A percentile compares a stretch with the other conserved stretches of the same genome.
phyloP scores from a whole-genome alignment of 2,113 vertebrate species.

The Cinclus cinclus region DNA sequence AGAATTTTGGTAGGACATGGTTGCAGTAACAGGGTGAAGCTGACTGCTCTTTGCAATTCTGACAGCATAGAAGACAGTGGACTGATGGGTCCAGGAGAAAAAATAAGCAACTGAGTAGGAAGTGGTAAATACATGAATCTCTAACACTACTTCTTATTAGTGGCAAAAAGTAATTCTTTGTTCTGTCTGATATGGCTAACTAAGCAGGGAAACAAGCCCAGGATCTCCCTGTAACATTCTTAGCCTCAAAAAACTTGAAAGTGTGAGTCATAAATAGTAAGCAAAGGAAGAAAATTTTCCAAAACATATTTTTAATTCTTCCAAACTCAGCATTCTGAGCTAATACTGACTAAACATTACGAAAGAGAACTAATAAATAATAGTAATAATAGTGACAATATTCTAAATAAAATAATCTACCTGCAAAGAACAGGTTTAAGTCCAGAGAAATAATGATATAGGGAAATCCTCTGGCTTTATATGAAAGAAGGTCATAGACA shows the following conservation, averaged over 20 bases:
- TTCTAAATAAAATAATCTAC: no score
- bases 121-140: background rate
- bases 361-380: background rate
- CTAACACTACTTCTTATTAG: background rate
- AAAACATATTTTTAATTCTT: background rate
- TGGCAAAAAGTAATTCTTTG: background rate
- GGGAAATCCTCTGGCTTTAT: background rate
- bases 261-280: background rate
- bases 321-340: background rate
- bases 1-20: fast-evolving
- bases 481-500: background rate
- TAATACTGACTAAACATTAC: background rate
- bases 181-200: background rate
- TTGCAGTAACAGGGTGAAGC: background rate
- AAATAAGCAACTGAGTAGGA: background rate
- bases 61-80: background rate
- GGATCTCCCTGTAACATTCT: background rate
- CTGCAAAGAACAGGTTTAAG: background rate
- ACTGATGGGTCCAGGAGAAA: background rate
- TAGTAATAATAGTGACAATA: background rate
- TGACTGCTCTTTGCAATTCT: background rate
- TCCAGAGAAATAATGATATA: background rate
- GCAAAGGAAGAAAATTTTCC: background rate
- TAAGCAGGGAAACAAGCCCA: background rate
- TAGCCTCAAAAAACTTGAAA: background rate